Percentiles rank a stretch among this genome's conserved stretches.
Conservation (phyloP, 2,113 vertebrate species). For the Prunella fulvescens region DNA sequence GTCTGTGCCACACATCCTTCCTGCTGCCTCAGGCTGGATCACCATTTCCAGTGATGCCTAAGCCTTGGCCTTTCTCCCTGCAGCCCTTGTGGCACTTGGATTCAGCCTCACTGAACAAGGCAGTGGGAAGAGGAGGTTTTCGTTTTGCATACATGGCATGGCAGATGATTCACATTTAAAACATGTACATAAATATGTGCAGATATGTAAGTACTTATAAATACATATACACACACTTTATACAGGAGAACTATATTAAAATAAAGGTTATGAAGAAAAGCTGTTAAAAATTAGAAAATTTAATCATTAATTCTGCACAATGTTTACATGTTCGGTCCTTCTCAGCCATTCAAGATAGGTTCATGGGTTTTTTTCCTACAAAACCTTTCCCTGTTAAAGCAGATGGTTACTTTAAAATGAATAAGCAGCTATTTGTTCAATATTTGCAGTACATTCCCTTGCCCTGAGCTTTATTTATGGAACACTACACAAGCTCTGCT, state of each 20-base stretch:
- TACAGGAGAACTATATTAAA: neutral
- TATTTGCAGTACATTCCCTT: neutral
- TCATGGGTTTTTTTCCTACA: neutral
- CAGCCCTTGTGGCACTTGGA: neutral
- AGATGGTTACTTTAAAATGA: neutral
- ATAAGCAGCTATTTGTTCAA: slow-evolving; percentile 26
- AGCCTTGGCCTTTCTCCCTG: neutral
- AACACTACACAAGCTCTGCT: neutral
- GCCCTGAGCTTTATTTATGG: slow-evolving; percentile 20
- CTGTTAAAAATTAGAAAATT: neutral
- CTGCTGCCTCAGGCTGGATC: neutral
- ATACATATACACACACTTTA: neutral
- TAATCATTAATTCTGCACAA: neutral
- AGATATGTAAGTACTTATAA: neutral
- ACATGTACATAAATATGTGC: neutral
- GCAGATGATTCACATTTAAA: neutral
- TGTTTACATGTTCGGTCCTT: neutral
- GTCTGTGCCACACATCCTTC: neutral
- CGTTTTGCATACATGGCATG: accelerated
- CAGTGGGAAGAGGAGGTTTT: neutral
- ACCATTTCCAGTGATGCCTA: neutral
- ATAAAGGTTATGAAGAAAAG: neutral
- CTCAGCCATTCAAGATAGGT: neutral
- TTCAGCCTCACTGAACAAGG: neutral
- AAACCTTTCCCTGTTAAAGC: neutral